These are phyloP conservation scores for Caenorhabditis sp. DNA, from an alignment of 2,888 invertebrate genomes.

Conservation along the genomic window DNA sequence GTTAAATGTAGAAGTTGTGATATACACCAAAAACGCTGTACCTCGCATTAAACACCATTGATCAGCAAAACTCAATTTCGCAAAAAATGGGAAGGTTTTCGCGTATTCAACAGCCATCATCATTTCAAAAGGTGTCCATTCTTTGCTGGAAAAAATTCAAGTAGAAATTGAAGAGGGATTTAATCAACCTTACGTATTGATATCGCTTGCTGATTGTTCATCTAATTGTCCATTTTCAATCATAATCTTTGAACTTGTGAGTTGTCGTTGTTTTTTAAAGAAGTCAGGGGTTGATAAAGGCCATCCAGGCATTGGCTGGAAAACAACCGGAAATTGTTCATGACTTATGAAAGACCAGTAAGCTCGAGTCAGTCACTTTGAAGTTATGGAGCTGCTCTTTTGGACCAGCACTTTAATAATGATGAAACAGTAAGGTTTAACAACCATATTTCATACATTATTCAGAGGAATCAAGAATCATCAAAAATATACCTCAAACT, in stretches of 20 bases:
- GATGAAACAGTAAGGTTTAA: too few relatives aligned
- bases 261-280: background rate
- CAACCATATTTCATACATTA: too few relatives aligned
- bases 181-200: background rate
- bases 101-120: background rate
- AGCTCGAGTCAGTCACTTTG: too few relatives aligned
- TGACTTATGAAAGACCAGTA: too few relatives aligned
- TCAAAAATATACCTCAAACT: too few relatives aligned
- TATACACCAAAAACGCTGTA: background rate
- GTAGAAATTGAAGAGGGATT: background rate
- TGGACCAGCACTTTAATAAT: too few relatives aligned
- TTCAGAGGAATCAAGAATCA: too few relatives aligned
- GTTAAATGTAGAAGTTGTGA: background rate
- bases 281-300: background rate
- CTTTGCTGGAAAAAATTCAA: background rate
- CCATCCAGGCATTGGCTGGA: background rate
- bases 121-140: background rate
- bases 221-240: background rate
- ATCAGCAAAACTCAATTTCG: background rate
- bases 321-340: too few relatives aligned
- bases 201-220: background rate
- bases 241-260: background rate
- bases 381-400: too few relatives aligned
- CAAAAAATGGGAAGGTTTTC: background rate
- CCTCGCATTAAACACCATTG: background rate